These are phyloP conservation scores for Hystrix cristata DNA, from an alignment of 2,113 vertebrate genomes.

Conservation along the genomic window DNA sequence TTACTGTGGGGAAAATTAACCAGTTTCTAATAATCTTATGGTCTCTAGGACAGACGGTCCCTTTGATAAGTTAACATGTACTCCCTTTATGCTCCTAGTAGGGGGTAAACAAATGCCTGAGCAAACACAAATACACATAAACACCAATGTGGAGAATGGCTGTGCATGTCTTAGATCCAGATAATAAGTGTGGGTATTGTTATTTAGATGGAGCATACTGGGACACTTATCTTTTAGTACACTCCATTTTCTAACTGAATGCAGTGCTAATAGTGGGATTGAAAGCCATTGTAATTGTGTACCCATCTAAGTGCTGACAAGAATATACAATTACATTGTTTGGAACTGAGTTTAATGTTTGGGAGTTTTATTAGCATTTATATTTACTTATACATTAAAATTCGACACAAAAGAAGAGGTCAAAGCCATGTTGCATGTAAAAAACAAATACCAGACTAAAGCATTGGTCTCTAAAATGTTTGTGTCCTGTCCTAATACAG, in stretches of 20 bases:
- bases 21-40: conserved; percentile 88
- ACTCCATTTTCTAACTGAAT: conserved; percentile 90
- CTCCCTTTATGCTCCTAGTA: conserved; percentile 87
- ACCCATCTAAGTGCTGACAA: conserved; percentile 89
- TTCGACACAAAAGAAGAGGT: conserved; percentile 84
- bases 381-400: conserved; percentile 89
- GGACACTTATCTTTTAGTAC: conserved; percentile 91
- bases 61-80: conserved; percentile 90
- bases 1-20: conserved; percentile 88
- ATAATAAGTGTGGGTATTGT: conserved; percentile 90
- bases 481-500: conserved; percentile 65
- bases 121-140: conserved; percentile 88
- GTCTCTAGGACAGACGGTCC: conserved; percentile 87
- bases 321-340: conserved; percentile 90
- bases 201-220: conserved; percentile 89
- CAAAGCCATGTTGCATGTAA: conserved; percentile 70
- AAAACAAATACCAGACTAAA: conserved; percentile 82
- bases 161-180: conserved; percentile 87
- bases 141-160: conserved; percentile 87
- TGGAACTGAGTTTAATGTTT: conserved; percentile 88
- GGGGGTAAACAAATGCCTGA: conserved; percentile 89
- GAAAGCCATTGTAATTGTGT: conserved; percentile 91
- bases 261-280: conserved; percentile 88
- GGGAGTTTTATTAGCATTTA: conserved; percentile 89
- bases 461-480: conserved; percentile 58